phyloP scores from a whole-genome alignment of 2,888 invertebrate genomes.

The Rotaria socialis region DNA sequence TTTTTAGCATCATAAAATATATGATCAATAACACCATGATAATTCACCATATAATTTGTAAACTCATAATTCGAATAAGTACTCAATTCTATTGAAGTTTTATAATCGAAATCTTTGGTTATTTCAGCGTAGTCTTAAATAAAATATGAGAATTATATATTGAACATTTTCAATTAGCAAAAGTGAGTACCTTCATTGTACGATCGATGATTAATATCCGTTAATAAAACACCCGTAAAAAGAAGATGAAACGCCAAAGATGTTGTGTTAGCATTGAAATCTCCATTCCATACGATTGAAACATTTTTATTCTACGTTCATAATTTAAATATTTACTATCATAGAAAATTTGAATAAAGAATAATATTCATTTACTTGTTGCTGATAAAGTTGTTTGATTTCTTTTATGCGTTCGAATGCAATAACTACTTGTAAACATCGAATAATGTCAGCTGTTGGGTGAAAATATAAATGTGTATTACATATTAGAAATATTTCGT shows the following conservation, averaged over 20 bases:
- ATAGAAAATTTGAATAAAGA: background rate
- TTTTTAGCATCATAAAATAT: background rate
- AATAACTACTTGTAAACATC: conserved; percentile 76
- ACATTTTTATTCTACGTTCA: background rate
- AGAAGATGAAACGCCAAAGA: background rate
- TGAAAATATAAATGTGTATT: conserved; percentile 91
- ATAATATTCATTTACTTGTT: background rate
- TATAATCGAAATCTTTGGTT: background rate
- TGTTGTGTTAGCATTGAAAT: background rate
- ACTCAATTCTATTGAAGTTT: background rate
- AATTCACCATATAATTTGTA: background rate
- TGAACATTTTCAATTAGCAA: too few relatives aligned
- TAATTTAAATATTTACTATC: background rate
- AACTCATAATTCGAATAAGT: background rate
- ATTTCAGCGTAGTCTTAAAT: background rate
- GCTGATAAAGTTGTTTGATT: background rate
- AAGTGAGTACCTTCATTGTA: background rate
- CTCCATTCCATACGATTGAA: background rate
- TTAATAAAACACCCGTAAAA: background rate
- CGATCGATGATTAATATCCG: background rate
- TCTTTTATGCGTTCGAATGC: background rate
- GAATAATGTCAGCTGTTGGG: conserved; percentile 81
- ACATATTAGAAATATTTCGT: conserved; percentile 61
- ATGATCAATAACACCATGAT: background rate
- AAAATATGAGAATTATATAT: background rate